Percentiles rank a stretch among this genome's conserved stretches.
phyloP scores from a whole-genome alignment of 2,113 vertebrate genomes.

The Baryphthengus martii region DNA sequence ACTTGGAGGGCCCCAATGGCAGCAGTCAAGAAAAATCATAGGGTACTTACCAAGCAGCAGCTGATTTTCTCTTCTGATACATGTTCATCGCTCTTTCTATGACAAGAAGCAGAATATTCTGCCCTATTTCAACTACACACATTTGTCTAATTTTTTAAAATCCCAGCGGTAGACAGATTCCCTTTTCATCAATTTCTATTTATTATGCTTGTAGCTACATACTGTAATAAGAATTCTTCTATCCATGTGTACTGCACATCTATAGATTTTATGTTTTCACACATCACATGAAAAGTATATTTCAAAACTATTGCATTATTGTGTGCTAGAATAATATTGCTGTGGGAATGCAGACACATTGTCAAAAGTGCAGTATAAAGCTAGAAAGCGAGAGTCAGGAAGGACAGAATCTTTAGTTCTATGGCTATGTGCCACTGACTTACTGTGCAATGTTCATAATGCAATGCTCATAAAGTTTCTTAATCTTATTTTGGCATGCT shows the following conservation, averaged over 20 bases:
- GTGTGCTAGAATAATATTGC: slow-evolving; percentile 37
- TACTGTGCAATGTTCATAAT: neutral
- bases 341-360: slow-evolving; percentile 33
- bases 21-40: slow-evolving; percentile 52
- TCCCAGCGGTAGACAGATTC: slow-evolving; percentile 37
- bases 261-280: slow-evolving; percentile 51
- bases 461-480: neutral
- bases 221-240: slow-evolving; percentile 23
- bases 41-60: slow-evolving; percentile 24
- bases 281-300: slow-evolving; percentile 45
- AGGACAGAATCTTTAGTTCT: neutral
- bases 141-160: slow-evolving; percentile 63
- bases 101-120: slow-evolving; percentile 49
- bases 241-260: neutral
- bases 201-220: slow-evolving; percentile 35
- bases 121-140: slow-evolving; percentile 17
- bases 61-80: slow-evolving; percentile 42
- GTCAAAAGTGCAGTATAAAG: slow-evolving; percentile 1
- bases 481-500: neutral
- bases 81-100: slow-evolving; percentile 27
- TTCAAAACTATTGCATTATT: slow-evolving; percentile 52
- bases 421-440: neutral
- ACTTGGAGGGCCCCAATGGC: slow-evolving; percentile 17
- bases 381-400: neutral
- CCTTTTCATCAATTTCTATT: slow-evolving; percentile 50